Evolutionary conservation across 2,113 vertebrate genomes (phyloP), one percentile per base, ranked within the genome.

Genomic region (Propithecus coquereli): DNA sequence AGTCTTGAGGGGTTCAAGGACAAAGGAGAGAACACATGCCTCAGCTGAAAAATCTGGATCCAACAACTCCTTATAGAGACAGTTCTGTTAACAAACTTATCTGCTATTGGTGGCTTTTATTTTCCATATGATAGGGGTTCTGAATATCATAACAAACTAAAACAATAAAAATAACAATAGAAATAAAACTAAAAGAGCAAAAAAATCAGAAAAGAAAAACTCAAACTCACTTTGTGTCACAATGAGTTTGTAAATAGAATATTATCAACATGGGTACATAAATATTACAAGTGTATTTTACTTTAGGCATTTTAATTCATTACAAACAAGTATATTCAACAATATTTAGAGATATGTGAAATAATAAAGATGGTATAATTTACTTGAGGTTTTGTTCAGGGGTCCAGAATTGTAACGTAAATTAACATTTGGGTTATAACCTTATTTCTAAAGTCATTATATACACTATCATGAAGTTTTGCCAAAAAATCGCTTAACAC

Each of bases 131-230:
- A 47, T 82, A 18, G 25, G 17, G 25, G 25, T 86, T 86, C 34
- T 90, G 22, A 45, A 61, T 82, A 54, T 27, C 17, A 6, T 83
- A 71, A 22, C 13, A 74, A 68, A 63, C 14, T 52, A 34, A 76
- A 80, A 50, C 63, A 94, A 89, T 68, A 88, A 54, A 45, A 77
- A 81, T 92, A n/a, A 43, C 16, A 80, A 37, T 68, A 73, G 32
- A 89, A 65, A 59, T 32, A 68, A 85, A 94, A 95, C 47, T 63
- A 83, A 86, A 90, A 63, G 16, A 97, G 43, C 14, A 61, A 68
- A 87, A 34, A 43, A 7, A 27, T 61, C 30, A 70, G 8, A 77
- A 82, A 57, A 54, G 14, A 77, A 61, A 95, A 59, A 18, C 6
- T 9, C 17, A 91, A 59, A 18, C 12, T 9, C 17, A 91, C 20